Conservation (phyloP, 2,113 vertebrate genomes). For the Podarcis muralis region DNA sequence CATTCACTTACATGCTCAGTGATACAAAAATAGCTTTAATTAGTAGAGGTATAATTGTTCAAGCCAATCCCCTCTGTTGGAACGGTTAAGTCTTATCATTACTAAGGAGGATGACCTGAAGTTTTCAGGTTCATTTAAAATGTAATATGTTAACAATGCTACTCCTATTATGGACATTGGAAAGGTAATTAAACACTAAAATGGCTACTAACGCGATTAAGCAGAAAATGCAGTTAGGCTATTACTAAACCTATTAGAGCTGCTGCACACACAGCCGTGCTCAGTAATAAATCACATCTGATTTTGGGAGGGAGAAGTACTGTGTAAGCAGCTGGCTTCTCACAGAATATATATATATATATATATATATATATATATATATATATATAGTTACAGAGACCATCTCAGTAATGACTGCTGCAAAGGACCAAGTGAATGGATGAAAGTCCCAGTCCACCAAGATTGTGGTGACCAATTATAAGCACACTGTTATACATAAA, state of each 20-base stretch:
- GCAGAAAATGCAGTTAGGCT: slow-evolving; percentile 59
- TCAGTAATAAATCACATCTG: slow-evolving; percentile 65
- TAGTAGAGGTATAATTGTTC: slow-evolving; percentile 32
- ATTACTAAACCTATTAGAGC: slow-evolving; percentile 69
- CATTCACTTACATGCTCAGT: slow-evolving; percentile 1
- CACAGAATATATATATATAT: neutral
- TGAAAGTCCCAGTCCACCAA: neutral
- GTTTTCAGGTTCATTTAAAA: slow-evolving; percentile 72
- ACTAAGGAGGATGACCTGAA: slow-evolving; percentile 42
- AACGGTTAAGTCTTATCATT: slow-evolving; percentile 17
- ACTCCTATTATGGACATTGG: slow-evolving; percentile 61
- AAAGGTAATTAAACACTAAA: slow-evolving; percentile 74
- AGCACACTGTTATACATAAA: neutral
- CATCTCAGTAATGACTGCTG: neutral
- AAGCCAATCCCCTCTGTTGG: slow-evolving; percentile 19
- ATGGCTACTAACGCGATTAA: slow-evolving; percentile 69
- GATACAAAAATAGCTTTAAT: slow-evolving; percentile 41
- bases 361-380: neutral
- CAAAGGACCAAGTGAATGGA: neutral
- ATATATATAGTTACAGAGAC: neutral
- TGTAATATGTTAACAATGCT: slow-evolving; percentile 70
- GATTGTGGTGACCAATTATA: neutral
- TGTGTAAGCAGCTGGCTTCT: slow-evolving; percentile 45
- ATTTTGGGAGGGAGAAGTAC: slow-evolving; percentile 58
- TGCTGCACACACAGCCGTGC: slow-evolving; percentile 45